These are phyloP conservation scores for Bos javanicus DNA, from an alignment of 2,113 vertebrate species.

Conservation along the genomic window DNA sequence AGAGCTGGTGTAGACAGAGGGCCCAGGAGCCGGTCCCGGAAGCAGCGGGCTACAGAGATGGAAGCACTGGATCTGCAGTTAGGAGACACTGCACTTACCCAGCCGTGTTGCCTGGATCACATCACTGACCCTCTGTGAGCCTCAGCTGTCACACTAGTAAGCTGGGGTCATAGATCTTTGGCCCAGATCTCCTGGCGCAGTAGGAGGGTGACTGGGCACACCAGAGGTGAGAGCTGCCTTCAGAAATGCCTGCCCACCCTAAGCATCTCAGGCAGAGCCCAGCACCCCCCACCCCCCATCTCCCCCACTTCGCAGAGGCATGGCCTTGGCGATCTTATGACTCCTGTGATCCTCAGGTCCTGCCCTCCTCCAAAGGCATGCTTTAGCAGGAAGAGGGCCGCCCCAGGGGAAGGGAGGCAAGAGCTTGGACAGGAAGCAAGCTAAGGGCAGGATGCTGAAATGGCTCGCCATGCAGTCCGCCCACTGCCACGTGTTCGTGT, in stretches of 20 bases:
- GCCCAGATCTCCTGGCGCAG: neutral
- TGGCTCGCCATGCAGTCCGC: slow-evolving; percentile 40
- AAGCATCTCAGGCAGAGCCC: neutral
- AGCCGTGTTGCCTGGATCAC: neutral
- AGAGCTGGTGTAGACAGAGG: neutral
- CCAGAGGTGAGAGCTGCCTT: neutral
- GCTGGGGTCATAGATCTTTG: neutral
- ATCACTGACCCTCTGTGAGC: neutral
- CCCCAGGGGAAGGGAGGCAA: neutral
- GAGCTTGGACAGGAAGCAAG: slow-evolving; percentile 36
- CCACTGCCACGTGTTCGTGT: slow-evolving; percentile 65
- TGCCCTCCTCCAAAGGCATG: neutral
- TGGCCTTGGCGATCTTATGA: neutral
- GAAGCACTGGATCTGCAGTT: neutral
- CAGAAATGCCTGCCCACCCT: neutral
- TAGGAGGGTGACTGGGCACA: neutral
- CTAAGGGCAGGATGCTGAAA: slow-evolving; percentile 12
- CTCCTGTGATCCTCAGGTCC: neutral
- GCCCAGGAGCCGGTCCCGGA: neutral
- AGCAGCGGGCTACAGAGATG: neutral
- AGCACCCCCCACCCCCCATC: neutral
- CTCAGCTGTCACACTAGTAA: neutral
- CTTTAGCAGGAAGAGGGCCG: neutral
- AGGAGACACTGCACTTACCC: neutral
- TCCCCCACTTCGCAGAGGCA: neutral